Conservation (phyloP, 1,140 invertebrate genomes). For the Dendrolimus punctatus region DNA sequence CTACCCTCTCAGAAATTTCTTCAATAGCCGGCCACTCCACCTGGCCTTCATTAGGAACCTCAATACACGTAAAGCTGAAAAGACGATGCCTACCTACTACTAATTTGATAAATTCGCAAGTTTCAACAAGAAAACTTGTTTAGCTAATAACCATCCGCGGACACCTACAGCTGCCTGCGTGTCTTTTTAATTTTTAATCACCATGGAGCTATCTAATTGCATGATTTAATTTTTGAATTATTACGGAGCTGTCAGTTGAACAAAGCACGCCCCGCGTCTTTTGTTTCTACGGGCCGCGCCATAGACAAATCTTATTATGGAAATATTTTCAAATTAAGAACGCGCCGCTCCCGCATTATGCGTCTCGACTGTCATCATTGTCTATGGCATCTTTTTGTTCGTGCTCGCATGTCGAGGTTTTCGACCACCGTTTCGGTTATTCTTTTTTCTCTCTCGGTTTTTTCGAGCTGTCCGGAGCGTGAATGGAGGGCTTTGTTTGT, state of each 20-base stretch:
- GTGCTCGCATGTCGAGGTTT: constrained; percentile 65
- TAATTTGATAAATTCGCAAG: constrained; percentile 43
- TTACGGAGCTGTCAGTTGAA: constrained; percentile 52
- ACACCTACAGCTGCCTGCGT: neutral
- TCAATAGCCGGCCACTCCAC: constrained; percentile 65
- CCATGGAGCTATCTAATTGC: constrained; percentile 40
- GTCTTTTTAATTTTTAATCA: constrained; percentile 8
- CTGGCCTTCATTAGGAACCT: constrained; percentile 67
- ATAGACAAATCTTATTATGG: constrained; percentile 72
- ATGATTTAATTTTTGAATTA: constrained; percentile 61
- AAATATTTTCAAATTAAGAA: constrained; percentile 72
- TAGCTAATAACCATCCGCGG: constrained; percentile 50
- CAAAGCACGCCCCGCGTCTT: constrained; percentile 53
- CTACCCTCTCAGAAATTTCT: constrained; percentile 64
- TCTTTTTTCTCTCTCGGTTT: constrained; percentile 48
- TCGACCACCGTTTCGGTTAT: constrained; percentile 70
- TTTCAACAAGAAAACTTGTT: constrained; percentile 64
- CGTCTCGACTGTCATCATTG: constrained; percentile 69
- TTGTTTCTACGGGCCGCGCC: constrained; percentile 57
- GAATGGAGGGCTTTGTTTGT: constrained; percentile 69
- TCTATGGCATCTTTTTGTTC: constrained; percentile 67
- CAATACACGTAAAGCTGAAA: constrained; percentile 59
- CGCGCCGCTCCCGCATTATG: constrained; percentile 68
- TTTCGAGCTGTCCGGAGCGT: constrained; percentile 60
- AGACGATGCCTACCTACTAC: constrained; percentile 53